Conservation (phyloP, 2,113 vertebrate genomes). For the Calidris pygmaea region DNA sequence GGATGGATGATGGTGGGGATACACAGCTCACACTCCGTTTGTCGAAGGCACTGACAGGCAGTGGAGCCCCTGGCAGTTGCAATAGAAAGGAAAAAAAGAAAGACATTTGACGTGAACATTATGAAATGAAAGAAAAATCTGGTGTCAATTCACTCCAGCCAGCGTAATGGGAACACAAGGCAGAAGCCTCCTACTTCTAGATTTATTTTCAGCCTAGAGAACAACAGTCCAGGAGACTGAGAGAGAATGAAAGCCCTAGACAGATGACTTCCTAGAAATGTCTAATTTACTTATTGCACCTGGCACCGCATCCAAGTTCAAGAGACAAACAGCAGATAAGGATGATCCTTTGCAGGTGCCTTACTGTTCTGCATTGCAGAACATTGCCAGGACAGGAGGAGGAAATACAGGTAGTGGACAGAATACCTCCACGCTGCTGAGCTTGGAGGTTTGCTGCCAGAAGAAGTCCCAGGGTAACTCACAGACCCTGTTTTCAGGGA, state of each 20-base stretch:
- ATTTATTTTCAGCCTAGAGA: constrained; percentile 2
- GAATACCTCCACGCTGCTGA: not conserved
- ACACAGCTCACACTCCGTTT: not conserved
- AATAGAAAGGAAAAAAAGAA: not conserved
- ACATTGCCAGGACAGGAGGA: not conserved
- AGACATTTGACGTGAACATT: not conserved
- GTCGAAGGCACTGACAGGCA: not conserved
- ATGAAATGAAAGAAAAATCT: not conserved
- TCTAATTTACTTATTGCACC: not conserved
- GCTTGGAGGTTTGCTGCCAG: not conserved
- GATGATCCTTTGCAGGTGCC: not conserved
- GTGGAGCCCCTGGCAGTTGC: not conserved
- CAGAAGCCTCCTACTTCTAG: not conserved
- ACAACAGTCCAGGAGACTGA: not conserved
- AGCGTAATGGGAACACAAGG: not conserved
- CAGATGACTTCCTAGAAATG: not conserved
- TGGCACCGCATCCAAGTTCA: not conserved
- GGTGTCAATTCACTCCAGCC: not conserved
- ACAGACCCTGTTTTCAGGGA: not conserved
- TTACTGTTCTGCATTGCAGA: not conserved
- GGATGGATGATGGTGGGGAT: not conserved
- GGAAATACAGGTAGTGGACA: not conserved
- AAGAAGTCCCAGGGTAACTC: not conserved
- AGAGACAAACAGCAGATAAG: not conserved
- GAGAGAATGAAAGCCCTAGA: not conserved